phyloP scores from a whole-genome alignment of 2,888 invertebrate genomes.

The Dione juno region DNA sequence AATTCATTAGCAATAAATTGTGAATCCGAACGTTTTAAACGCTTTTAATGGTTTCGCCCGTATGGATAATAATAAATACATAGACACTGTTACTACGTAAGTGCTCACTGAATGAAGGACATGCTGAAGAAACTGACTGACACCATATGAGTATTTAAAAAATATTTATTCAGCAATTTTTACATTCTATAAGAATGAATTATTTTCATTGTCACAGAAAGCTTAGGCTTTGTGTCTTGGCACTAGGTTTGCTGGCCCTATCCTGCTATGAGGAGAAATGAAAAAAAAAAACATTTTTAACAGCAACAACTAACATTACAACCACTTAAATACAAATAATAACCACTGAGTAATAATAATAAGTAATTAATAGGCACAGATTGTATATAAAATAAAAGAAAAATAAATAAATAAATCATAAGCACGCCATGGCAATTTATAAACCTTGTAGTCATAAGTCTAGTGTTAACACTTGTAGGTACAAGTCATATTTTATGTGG shows the following conservation, averaged over 20 bases:
- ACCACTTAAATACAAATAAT: too few species aligned
- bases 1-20: slow-evolving; percentile 34
- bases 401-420: background rate
- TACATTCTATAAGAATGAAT: too few species aligned
- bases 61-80: background rate
- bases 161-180: too few species aligned
- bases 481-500: slow-evolving; percentile 14
- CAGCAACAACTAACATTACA: too few species aligned
- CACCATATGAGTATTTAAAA: background rate
- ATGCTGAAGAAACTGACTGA: background rate
- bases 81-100: background rate
- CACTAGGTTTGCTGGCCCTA: too few species aligned
- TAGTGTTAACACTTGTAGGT: background rate
- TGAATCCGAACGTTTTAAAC: slow-evolving; percentile 1
- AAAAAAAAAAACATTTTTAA: too few species aligned
- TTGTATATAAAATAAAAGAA: background rate
- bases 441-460: background rate
- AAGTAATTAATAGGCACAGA: too few species aligned
- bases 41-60: background rate
- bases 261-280: too few species aligned
- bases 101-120: background rate
- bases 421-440: slow-evolving; percentile 11
- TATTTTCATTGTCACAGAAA: too few species aligned
- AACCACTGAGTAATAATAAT: too few species aligned
- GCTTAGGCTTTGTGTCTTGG: too few species aligned